Base-by-base conservation (phyloP, 2,797 vertebrate genomes). In the Lagorchestes hirsutus region DNA sequence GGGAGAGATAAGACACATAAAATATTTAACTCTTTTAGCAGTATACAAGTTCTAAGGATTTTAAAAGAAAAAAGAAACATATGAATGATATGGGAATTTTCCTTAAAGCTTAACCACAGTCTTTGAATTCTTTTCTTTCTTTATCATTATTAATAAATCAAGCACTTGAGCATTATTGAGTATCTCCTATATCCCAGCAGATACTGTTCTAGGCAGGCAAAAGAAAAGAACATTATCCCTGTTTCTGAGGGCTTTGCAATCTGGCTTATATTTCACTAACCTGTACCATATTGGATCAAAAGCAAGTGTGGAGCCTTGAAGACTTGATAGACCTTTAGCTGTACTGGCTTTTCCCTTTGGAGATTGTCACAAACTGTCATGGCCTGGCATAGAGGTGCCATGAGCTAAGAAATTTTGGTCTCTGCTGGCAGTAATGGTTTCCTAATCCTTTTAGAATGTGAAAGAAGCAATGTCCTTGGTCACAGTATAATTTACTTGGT, bases 21-120 rank as follows among this genome's bases (percentile, higher is more conserved):
- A 97, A 96, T 96, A 98, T 96, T 97, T 94, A 97, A 74, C 29
- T 96, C 95, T 93, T 93, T 67, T 90, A 87, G 67, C 54, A 54
- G 94, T 10, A 67, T 56, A 90, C 57, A 96, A 91, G 18, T 34
- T 87, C n/a, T 74, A 93, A 96, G 67, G 56, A 96, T 90, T 93
- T 96, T 96, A 97, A 92, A 55, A n/a, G 91, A 55, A 93, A 96
- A 93, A 52, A 96, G 87, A 87, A 82, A 55, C 28, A 16, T 18
- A 52, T 14, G 59, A 57, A 94, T 82, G 16, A 82, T 82, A 82
- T 22, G 55, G 24, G 59, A 90, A 56, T 13, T 58, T 93, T 95
- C 90, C 50, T 93, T 18, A 92, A 24, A 93, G 55, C n/a, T 1
- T 0, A 40, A 1, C 50, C 92, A 1, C 1, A 6, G 4, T 93